These are phyloP conservation scores for Dryocosmus kuriphilus DNA, from an alignment of 2,888 invertebrate species.

Conservation along the genomic window DNA sequence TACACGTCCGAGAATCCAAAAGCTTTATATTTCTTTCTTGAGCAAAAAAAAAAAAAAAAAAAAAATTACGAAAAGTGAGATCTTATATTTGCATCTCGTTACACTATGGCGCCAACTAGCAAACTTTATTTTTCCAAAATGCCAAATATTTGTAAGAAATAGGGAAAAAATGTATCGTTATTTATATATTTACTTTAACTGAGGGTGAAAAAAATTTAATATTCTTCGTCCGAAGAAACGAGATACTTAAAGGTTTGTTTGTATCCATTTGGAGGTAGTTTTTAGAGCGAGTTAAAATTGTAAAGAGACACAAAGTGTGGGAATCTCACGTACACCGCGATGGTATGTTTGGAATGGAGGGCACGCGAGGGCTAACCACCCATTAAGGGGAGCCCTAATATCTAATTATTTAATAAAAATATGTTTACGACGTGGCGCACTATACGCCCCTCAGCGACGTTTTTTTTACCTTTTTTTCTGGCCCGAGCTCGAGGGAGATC, in stretches of 20 bases:
- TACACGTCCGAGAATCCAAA: conserved; percentile 47
- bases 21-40: conserved; percentile 13
- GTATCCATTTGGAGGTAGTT: conserved; percentile 13
- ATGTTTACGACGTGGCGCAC: conserved; percentile 77
- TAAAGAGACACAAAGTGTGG: conserved; percentile 71
- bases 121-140: neutral
- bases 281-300: conserved; percentile 33
- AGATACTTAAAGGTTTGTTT: neutral
- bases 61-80: neutral
- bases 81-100: neutral
- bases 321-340: conserved; percentile 75
- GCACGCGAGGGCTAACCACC: conserved; percentile 75
- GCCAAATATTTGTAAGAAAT: no score
- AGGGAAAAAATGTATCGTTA: neutral
- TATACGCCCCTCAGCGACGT: conserved; percentile 70
- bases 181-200: neutral
- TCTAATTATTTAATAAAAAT: conserved; percentile 78
- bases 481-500: conserved; percentile 48
- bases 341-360: conserved; percentile 76
- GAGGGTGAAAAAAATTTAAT: conserved; percentile 5
- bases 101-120: no score
- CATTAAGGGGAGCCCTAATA: conserved; percentile 75
- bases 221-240: neutral
- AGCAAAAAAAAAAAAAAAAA: neutral
- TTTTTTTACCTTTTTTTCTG: conserved; percentile 59